A percentile compares a stretch with the other conserved stretches of the same genome.
These are phyloP conservation scores for Cryptocheilus praepositus DNA, from an alignment of 2,888 invertebrate species.

Conservation along the genomic window DNA sequence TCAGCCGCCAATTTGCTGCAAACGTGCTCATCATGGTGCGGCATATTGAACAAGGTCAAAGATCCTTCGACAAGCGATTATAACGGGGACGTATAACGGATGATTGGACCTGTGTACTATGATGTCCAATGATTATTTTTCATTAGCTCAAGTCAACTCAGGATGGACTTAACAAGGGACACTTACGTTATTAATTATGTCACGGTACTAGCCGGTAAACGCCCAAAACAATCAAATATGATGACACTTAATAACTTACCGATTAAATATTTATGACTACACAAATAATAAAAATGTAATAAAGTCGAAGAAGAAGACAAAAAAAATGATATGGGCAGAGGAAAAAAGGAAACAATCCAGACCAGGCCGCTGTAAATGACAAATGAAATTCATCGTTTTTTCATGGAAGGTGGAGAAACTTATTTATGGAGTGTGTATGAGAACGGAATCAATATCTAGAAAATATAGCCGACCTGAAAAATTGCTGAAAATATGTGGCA, in stretches of 20 bases:
- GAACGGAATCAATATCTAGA: slow-evolving; percentile 52
- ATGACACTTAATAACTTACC: too few relatives aligned
- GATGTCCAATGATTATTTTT: neutral
- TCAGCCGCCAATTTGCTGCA: slow-evolving; percentile 40
- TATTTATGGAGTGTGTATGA: slow-evolving; percentile 53
- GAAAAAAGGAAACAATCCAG: slow-evolving; percentile 19
- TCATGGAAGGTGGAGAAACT: slow-evolving; percentile 47
- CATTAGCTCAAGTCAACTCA: slow-evolving; percentile 6
- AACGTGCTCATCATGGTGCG: slow-evolving; percentile 40
- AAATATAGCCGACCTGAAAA: slow-evolving; percentile 32
- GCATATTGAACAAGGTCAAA: slow-evolving; percentile 52
- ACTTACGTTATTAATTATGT: slow-evolving; percentile 9
- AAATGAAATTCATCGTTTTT: slow-evolving; percentile 46
- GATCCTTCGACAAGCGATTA: slow-evolving; percentile 36
- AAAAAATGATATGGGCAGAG: slow-evolving; percentile 9
- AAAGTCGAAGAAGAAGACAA: slow-evolving; percentile 2
- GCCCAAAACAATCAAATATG: too few relatives aligned
- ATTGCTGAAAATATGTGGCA: slow-evolving; percentile 22
- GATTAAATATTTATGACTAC: too few relatives aligned
- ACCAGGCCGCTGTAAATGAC: slow-evolving; percentile 17
- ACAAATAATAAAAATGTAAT: too few relatives aligned
- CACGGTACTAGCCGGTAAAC: neutral
- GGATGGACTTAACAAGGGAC: slow-evolving; percentile 13
- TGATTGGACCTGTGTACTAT: slow-evolving; percentile 6
- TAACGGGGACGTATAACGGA: slow-evolving; percentile 35